These are phyloP conservation scores for Typhlichthys subterraneus DNA, from an alignment of 2,797 vertebrate species.

Conservation along the genomic window DNA sequence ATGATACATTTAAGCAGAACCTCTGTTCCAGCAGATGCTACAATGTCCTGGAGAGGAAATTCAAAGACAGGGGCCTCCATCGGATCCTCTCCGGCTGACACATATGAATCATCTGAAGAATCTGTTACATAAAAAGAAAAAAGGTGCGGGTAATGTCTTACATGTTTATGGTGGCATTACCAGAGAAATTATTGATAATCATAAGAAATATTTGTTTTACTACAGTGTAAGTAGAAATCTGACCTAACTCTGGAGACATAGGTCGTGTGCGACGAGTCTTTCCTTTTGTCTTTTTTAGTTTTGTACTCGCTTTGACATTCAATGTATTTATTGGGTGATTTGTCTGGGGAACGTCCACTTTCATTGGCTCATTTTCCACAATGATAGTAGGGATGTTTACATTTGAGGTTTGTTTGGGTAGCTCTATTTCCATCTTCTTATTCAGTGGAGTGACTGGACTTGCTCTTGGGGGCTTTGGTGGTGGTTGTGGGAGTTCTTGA, in stretches of 20 bases:
- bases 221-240: slow-evolving; percentile 24
- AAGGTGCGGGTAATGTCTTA: slow-evolving; percentile 27
- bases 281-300: slow-evolving; percentile 81
- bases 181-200: background rate
- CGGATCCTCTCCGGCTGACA: slow-evolving; percentile 94
- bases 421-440: slow-evolving; percentile 77
- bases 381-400: slow-evolving; percentile 76
- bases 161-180: background rate
- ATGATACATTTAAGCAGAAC: slow-evolving; percentile 91
- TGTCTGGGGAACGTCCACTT: slow-evolving; percentile 48
- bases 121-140: slow-evolving; percentile 71
- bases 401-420: slow-evolving; percentile 41
- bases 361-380: slow-evolving; percentile 77
- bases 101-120: slow-evolving; percentile 96
- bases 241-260: slow-evolving; percentile 91
- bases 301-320: slow-evolving; percentile 56
- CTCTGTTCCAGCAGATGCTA: slow-evolving; percentile 82
- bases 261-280: slow-evolving; percentile 87
- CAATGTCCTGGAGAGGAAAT: slow-evolving; percentile 85
- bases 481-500: slow-evolving; percentile 58
- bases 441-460: slow-evolving; percentile 46
- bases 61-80: slow-evolving; percentile 93
- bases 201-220: slow-evolving; percentile 2
- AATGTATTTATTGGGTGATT: slow-evolving; percentile 47
- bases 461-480: slow-evolving; percentile 56